A percentile compares a stretch with the other conserved stretches of the same genome.
Evolutionary conservation across 2,113 vertebrate genomes (phyloP).

Genomic region (Oriolus oriolus): DNA sequence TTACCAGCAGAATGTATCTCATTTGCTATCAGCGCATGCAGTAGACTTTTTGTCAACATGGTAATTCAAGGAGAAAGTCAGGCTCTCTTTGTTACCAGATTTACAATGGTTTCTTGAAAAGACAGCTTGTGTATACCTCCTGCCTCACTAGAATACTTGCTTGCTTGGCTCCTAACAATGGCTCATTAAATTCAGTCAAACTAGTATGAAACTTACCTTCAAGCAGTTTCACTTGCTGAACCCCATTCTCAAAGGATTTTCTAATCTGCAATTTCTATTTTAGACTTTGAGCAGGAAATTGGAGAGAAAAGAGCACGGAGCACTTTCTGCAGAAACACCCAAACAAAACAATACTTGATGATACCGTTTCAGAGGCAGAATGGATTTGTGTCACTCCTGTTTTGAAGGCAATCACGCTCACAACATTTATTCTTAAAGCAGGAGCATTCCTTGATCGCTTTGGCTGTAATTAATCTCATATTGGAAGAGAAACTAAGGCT

Average conservation of each 20-base stretch:
- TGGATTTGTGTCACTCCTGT: constrained; percentile 26
- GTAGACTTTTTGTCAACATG: constrained; percentile 64
- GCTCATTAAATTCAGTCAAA: constrained; percentile 77
- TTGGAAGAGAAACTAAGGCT: constrained; percentile 23
- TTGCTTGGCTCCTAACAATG: constrained; percentile 72
- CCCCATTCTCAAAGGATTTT: constrained; percentile 71
- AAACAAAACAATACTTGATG: constrained; percentile 14
- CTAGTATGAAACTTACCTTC: constrained; percentile 78
- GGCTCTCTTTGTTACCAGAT: constrained; percentile 66
- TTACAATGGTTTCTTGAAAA: constrained; percentile 69
- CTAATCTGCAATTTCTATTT: constrained; percentile 76
- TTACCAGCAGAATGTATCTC: constrained; percentile 62
- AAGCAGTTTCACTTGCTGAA: constrained; percentile 71
- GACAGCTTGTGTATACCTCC: constrained; percentile 62
- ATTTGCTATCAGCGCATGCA: constrained; percentile 64
- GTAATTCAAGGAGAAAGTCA: constrained; percentile 71
- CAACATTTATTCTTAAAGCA: constrained; percentile 8
- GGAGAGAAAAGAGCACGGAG: constrained; percentile 54
- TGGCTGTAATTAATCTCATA: constrained; percentile 47
- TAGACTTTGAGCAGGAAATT: constrained; percentile 66
- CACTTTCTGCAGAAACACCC: constrained; percentile 38
- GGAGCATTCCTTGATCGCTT: neutral
- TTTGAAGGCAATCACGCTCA: constrained; percentile 37
- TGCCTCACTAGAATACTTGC: constrained; percentile 63
- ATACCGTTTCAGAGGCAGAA: neutral